Evolutionary conservation across 1,140 invertebrate genomes (phyloP).

Genomic region (Eufriesea mexicana): DNA sequence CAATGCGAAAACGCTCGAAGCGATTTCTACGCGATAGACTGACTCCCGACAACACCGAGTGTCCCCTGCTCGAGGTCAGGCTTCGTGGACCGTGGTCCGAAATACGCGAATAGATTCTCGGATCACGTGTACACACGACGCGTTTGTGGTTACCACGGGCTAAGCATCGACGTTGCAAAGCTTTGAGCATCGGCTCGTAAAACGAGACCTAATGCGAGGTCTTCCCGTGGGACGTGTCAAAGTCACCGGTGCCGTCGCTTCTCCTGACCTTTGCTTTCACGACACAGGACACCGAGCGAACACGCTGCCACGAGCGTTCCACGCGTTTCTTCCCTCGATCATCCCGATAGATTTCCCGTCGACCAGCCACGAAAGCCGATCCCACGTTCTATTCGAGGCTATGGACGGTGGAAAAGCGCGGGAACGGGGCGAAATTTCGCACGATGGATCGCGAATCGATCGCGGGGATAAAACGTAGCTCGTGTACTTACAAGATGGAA

Average conservation of each 20-base stretch:
- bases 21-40: background rate
- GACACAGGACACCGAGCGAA: slow-evolving; percentile 30
- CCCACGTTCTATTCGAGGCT: background rate
- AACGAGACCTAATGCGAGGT: slow-evolving; percentile 64
- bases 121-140: slow-evolving; percentile 60
- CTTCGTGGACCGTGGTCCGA: slow-evolving; percentile 3
- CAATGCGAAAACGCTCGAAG: slow-evolving; percentile 1
- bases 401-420: background rate
- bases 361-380: background rate
- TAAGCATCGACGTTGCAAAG: slow-evolving; percentile 34
- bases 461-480: background rate
- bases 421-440: background rate
- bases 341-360: background rate
- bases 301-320: slow-evolving; percentile 11
- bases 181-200: slow-evolving; percentile 66
- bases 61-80: slow-evolving; percentile 23
- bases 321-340: background rate
- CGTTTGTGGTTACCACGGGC: slow-evolving; percentile 47
- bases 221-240: slow-evolving; percentile 65
- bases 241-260: slow-evolving; percentile 62
- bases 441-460: background rate
- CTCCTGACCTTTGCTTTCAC: slow-evolving; percentile 58
- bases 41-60: background rate
- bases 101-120: slow-evolving; percentile 25
- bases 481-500: slow-evolving; percentile 73